phyloP scores from a whole-genome alignment of 1,140 invertebrate genomes.

The Drosophila tristis region DNA sequence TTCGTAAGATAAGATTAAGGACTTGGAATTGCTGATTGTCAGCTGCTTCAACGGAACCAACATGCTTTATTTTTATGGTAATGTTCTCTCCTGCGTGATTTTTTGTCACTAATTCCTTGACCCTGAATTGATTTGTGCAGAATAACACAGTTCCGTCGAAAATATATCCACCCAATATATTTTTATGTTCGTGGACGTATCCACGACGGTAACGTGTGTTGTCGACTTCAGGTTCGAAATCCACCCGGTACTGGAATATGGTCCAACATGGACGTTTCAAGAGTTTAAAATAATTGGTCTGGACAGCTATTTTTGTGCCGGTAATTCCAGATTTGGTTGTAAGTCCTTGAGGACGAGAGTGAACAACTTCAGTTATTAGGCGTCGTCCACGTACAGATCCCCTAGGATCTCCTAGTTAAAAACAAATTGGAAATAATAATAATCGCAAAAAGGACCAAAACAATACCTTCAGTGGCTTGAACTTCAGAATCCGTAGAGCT shows the following conservation, averaged over 20 bases:
- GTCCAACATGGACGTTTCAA: constrained; percentile 89
- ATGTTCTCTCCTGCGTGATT: constrained; percentile 75
- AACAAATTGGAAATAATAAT: neutral
- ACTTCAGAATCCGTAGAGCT: neutral
- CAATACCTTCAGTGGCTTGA: constrained; percentile 15
- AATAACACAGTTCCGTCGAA: constrained; percentile 85
- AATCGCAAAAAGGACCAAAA: neutral
- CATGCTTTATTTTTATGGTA: constrained; percentile 59
- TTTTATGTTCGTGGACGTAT: constrained; percentile 52
- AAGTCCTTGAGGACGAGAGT: constrained; percentile 55
- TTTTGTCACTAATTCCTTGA: constrained; percentile 62
- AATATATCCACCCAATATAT: constrained; percentile 82
- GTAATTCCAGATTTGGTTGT: constrained; percentile 46
- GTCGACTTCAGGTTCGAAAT: constrained; percentile 88
- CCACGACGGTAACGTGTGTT: constrained; percentile 59
- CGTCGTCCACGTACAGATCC: constrained; percentile 70
- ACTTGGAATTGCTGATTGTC: constrained; percentile 73
- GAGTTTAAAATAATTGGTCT: constrained; percentile 91
- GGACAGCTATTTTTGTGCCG: constrained; percentile 78
- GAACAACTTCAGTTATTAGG: constrained; percentile 60
- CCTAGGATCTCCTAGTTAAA: constrained; percentile 53
- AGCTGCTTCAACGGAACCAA: constrained; percentile 55
- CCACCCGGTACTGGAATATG: constrained; percentile 93
- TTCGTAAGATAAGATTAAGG: constrained; percentile 88
- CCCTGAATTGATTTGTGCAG: constrained; percentile 58